Evolutionary conservation across 2,113 vertebrate species (phyloP).

Genomic region (Phyllostomus discolor): DNA sequence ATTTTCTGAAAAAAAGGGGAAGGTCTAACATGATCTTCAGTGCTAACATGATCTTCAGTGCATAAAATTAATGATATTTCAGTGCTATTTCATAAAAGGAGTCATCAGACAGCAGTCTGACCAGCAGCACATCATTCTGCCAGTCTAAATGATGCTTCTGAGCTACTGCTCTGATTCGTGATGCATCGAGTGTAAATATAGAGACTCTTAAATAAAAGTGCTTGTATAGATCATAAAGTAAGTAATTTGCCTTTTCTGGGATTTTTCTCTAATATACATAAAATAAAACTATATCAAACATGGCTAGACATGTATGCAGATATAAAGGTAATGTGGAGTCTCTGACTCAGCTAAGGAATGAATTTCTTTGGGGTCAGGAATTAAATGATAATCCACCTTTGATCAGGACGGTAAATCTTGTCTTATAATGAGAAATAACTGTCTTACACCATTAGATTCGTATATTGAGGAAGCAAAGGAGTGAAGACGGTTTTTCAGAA

Average conservation of each 20-base stretch:
- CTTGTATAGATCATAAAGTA: background rate
- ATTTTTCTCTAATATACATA: background rate
- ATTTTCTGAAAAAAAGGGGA: background rate
- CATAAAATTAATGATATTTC: background rate
- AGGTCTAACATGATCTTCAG: background rate
- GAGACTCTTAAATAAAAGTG: background rate
- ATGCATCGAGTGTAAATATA: background rate
- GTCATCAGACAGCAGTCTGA: background rate
- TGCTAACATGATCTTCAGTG: background rate
- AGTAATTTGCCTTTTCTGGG: background rate
- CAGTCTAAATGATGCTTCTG: background rate
- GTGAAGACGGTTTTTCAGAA: background rate
- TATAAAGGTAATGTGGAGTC: background rate
- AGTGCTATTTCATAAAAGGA: background rate
- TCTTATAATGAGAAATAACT: background rate
- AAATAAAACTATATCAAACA: background rate
- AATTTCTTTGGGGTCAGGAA: background rate
- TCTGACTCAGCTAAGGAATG: background rate
- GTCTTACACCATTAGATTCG: background rate
- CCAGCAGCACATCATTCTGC: background rate
- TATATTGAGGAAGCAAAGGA: background rate
- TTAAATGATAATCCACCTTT: background rate
- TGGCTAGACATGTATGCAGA: background rate
- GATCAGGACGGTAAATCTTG: background rate
- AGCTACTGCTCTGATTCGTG: background rate